These are phyloP conservation scores for Trichogramma pretiosum DNA, from an alignment of 1,140 invertebrate genomes.

Conservation along the genomic window DNA sequence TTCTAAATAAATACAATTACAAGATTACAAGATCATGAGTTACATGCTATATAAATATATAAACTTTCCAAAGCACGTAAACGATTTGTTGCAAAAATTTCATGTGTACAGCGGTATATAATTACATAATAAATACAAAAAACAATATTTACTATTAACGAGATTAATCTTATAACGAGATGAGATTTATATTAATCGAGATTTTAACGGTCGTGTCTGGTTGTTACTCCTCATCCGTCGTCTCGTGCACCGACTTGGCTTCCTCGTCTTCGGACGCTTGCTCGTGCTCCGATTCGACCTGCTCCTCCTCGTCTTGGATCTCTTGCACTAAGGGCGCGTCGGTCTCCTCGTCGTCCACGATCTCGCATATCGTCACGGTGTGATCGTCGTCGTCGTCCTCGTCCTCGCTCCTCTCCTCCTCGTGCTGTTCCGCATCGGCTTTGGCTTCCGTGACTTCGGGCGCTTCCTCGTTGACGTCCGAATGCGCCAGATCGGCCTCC, in stretches of 20 bases:
- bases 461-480: neutral
- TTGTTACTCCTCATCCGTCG: neutral
- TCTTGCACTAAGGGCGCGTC: neutral
- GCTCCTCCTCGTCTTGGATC: neutral
- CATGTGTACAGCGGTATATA: no score
- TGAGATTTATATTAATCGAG: no score
- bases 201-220: no score
- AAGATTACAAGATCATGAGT: no score
- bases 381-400: neutral
- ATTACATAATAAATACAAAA: no score
- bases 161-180: no score
- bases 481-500: no score
- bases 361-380: neutral
- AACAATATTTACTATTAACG: no score
- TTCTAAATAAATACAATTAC: no score
- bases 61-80: no score
- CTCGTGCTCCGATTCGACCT: neutral
- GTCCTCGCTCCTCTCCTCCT: neutral
- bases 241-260: neutral
- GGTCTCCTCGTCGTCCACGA: neutral
- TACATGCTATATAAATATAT: no score
- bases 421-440: neutral
- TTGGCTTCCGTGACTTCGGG: constrained; percentile 1
- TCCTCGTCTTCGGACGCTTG: neutral
- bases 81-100: no score